Evolutionary conservation across 2,797 vertebrate genomes (phyloP), one percentile per base, ranked within the genome.

Genomic region (Alectoris magna): DNA sequence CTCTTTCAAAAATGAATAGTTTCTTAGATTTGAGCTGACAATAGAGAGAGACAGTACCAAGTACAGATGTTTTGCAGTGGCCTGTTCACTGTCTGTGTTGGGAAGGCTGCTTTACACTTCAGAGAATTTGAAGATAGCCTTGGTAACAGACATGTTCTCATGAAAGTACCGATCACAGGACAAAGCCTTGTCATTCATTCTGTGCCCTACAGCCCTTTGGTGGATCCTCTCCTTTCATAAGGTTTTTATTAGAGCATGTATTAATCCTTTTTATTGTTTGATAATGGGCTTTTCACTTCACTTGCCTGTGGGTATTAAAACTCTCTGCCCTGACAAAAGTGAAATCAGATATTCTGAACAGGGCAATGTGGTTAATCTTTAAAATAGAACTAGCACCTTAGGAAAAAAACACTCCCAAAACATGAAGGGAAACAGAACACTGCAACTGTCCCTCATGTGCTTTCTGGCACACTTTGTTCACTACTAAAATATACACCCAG

Each of bases 201-300:
- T 58, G 19, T 76, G 71, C 66, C 79, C 71, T 86, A 38, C 48
- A 93, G 78, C 29, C 53, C 68, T 67, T 91, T 87, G 59, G 60
- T 84, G 58, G 62, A 62, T 67, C 66, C 58, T 76, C 51, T 68
- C 22, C 26, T 94, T 67, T 72, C 64, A 64, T 36, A 55, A 62
- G 46, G 34, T 62, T 92, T 88, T 38, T 49, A 63, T 81, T 80
- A 94, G 29, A 83, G 41, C 15, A 59, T 59, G 38, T 36, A 51
- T 87, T 91, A 36, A 63, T 84, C 85, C 68, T 95, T 88, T 83
- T 76, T 87, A 8, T 84, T 88, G 56, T 87, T 84, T 87, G 69
- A 71, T 89, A 95, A 84, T 59, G 60, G 88, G 69, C 58, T 88
- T 87, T 82, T 86, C 68, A 53, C 60, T 84, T 90, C 64, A 62